Evolutionary conservation across 2,888 invertebrate species (phyloP), one percentile per base, ranked within the genome.

Genomic region (Campoplex nolae): DNA sequence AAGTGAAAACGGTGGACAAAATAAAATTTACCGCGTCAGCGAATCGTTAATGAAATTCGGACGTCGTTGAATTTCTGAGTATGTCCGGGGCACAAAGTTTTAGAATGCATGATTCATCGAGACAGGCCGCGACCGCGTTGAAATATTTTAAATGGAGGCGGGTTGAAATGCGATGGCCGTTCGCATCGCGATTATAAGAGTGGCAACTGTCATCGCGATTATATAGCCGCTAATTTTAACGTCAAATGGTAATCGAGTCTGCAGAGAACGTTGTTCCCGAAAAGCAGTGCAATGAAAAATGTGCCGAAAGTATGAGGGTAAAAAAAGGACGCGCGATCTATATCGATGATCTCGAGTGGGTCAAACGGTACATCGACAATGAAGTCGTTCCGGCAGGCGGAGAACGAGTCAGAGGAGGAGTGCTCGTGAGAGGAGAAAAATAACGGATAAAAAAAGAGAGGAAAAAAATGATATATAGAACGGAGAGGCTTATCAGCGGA

Each of bases 341-440:
- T 32, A 18, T 32, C 16, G 32, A 28, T 62, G 0, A 16, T 86
- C 83, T 89, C 90, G 89, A 89, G 87, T 89, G 87, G 90, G 90
- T 90, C 90, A 90, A 89, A 91, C 87, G 88, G 87, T 88, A 86
- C 84, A 87, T 86, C 86, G 80, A 84, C 78, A 81, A 82, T 75
- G 1, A 75, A 81, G 42, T 62, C 62, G 28, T 4, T 62, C 58
- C 4, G 58, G 16, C 58, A 1, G 58, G 16, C 28, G 58, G 32
- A 32, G 58, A 28, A 28, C 4, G 28, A 62, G 13, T 62, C 13
- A 16, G 32, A 32, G 32, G 62, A 23, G 23, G 23, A 23, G 11
- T 62, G 32, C 48, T 13, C 16, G 51, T 11, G 54, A 67, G 58
- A 56, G 35, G 73, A 77, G 58, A 67, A 70, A 76, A 48, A 71